Evolutionary conservation across 2,888 invertebrate genomes (phyloP), one percentile per base, ranked within the genome.

Genomic region (Aplocera efformata): DNA sequence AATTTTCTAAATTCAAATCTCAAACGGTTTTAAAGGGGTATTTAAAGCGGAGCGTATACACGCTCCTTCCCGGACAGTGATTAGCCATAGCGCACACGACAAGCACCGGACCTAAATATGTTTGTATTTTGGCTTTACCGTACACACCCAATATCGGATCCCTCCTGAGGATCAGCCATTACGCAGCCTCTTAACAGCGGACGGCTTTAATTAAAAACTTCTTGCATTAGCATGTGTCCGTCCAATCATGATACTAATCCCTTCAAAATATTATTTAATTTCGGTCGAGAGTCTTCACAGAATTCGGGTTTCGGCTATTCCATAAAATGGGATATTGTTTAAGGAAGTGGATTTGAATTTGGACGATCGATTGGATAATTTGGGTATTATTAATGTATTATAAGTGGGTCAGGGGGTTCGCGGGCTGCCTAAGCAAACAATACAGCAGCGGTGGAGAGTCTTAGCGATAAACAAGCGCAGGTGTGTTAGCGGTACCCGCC

Each of bases 181-280:
- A 84, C 80, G 75, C 76, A 82, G 84, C 84, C 86, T 86, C 86
- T 86, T 88, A 84, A 78, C 85, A 73, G 68, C 77, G 74, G 74
- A 72, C 81, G 79, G 79, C 83, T 88, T 88, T 88, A 88, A 88
- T 88, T 88, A 88, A 88, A 88, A 86, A 86, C 86, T 88, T 86
- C 86, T 84, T 84, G 73, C 84, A 84, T 84, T 85, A 85, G 75
- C 85, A 80, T 83, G 80, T 79, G 79, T 77, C 76, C 73, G 75
- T 66, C 75, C 75, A 73, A 74, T 79, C 74, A 75, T 72, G 73
- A 70, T 74, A 68, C 74, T 79, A 79, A 81, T 79, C 78, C 76
- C 72, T 74, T 75, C 76, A 74, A 79, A 79, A 83, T 81, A 79
- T 79, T 80, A 82, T 81, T 81, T 81, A 79, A 81, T 80, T 77